Conservation (phyloP, 2,797 vertebrate genomes). For the Megalops cyprinoides region DNA sequence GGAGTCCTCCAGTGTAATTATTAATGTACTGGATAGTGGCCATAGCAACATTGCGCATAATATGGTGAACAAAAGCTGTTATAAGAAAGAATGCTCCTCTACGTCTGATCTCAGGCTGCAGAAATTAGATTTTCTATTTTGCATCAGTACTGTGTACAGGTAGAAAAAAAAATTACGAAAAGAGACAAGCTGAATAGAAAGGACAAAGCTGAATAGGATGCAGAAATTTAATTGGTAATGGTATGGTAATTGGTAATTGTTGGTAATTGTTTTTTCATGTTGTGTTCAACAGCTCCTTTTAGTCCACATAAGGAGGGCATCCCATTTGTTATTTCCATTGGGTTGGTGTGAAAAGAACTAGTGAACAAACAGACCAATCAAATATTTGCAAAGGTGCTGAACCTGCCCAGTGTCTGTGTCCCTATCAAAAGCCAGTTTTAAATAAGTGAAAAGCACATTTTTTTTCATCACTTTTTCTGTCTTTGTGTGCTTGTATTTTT, state of each 20-base stretch:
- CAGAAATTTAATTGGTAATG: neutral
- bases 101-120: neutral
- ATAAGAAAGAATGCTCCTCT: neutral
- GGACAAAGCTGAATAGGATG: neutral
- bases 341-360: too few species aligned
- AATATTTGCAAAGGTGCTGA: neutral
- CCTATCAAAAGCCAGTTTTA: neutral
- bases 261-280: neutral
- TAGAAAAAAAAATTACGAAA: neutral
- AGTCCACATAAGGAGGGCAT: neutral
- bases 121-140: neutral
- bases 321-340: too few species aligned
- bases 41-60: conserved; percentile 6
- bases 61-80: conserved; percentile 8
- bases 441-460: too few species aligned
- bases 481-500: neutral
- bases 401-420: neutral
- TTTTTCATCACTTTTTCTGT: neutral
- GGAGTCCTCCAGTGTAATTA: neutral
- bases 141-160: neutral
- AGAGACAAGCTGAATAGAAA: neutral
- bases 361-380: too few species aligned
- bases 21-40: neutral
- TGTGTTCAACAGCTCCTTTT: neutral
- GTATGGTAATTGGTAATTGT: too few species aligned